Conservation (phyloP, 2,113 vertebrate species). For the Cyphomyrus discorhynchus region DNA sequence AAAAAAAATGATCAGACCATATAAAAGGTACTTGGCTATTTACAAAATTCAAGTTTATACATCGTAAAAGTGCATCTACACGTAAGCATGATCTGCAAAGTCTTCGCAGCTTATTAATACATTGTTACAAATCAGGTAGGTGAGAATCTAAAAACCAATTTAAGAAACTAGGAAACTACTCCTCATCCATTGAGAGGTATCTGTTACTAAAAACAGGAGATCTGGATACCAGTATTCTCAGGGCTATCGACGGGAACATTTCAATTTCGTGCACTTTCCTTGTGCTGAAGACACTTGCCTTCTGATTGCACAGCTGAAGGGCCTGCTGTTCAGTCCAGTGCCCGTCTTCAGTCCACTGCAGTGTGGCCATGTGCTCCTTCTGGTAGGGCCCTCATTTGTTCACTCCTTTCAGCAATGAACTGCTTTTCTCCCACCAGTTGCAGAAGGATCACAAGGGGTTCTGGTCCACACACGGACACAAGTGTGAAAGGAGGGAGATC, state of each 20-base stretch:
- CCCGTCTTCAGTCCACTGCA: slow-evolving; percentile 27
- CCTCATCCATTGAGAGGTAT: slow-evolving; percentile 11
- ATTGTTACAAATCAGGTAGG: neutral
- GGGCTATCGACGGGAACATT: neutral
- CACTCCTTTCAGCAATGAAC: neutral
- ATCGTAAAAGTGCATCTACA: slow-evolving; percentile 64
- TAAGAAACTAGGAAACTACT: slow-evolving; percentile 1
- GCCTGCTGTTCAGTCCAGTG: slow-evolving; percentile 35
- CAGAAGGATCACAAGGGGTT: neutral
- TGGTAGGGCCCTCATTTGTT: slow-evolving; percentile 21
- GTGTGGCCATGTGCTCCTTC: slow-evolving; percentile 13
- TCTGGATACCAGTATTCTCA: slow-evolving; percentile 12
- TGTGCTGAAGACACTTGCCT: slow-evolving; percentile 6
- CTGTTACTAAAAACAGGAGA: neutral
- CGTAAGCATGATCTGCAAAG: slow-evolving; percentile 22
- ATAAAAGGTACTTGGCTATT: slow-evolving; percentile 52
- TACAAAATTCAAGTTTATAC: slow-evolving; percentile 69
- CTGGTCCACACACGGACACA: neutral
- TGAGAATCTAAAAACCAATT: neutral
- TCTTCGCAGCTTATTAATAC: slow-evolving; percentile 5
- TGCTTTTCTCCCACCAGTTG: neutral
- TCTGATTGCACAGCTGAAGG: neutral
- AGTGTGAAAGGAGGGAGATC: neutral
- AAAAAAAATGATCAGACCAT: slow-evolving; percentile 20
- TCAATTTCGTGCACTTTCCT: neutral